Evolutionary conservation across 2,797 vertebrate species (phyloP).

Genomic region (Merluccius polli): DNA sequence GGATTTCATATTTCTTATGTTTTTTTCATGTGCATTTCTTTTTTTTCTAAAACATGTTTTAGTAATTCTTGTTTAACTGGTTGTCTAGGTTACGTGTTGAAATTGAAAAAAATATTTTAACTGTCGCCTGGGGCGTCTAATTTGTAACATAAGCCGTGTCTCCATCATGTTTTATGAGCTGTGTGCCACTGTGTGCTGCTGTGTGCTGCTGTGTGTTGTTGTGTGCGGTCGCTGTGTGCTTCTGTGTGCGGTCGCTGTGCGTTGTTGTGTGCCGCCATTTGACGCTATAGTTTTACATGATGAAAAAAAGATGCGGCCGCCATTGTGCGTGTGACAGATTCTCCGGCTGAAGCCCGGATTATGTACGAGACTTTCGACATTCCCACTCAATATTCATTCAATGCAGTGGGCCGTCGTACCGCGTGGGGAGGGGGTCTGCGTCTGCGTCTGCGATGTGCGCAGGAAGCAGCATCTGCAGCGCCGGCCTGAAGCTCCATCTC

Average conservation of each 20-base stretch:
- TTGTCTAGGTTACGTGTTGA: not conserved
- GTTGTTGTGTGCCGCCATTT: not conserved
- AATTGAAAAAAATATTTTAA: not conserved
- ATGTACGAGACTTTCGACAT: slow-evolving; percentile 8
- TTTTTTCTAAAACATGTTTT: too few relatives aligned
- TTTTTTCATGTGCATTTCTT: not conserved
- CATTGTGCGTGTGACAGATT: slow-evolving; percentile 6
- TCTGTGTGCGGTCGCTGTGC: not conserved
- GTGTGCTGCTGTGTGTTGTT: not conserved
- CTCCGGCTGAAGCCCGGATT: not conserved
- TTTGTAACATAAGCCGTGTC: not conserved
- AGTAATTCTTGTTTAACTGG: not conserved
- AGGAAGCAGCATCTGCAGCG: slow-evolving; percentile 42
- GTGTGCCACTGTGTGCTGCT: not conserved
- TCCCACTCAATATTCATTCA: slow-evolving; percentile 27
- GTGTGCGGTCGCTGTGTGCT: not conserved
- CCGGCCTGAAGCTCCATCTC: slow-evolving; percentile 22
- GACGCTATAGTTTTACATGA: not conserved
- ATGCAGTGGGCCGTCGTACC: slow-evolving; percentile 11
- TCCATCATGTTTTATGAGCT: not conserved
- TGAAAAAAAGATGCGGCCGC: slow-evolving; percentile 1
- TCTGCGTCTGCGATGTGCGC: slow-evolving; percentile 27
- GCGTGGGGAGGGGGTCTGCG: slow-evolving; percentile 7
- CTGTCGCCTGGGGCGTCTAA: not conserved
- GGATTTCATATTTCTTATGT: not conserved